Evolutionary conservation across 2,888 invertebrate species (phyloP).

Genomic region (Argyra leucocephala): DNA sequence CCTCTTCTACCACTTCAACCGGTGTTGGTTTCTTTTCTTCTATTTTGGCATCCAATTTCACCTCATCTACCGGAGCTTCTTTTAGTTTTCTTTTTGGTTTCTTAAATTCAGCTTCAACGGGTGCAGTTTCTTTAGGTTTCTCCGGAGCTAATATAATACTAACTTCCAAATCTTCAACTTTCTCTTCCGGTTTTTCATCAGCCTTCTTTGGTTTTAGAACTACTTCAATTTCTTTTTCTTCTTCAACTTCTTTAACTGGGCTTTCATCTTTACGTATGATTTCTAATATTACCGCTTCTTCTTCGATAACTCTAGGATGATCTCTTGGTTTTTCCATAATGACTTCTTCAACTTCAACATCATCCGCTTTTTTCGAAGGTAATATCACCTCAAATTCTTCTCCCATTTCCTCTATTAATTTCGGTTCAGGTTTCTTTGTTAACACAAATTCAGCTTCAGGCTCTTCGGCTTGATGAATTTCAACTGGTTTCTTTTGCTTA

Average conservation of each 20-base stretch:
- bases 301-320: conserved; percentile 26
- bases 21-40: conserved; percentile 33
- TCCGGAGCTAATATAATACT: conserved; percentile 34
- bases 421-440: conserved; percentile 24
- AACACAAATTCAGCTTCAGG: conserved; percentile 22
- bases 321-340: conserved; percentile 24
- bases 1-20: conserved; percentile 33
- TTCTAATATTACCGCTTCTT: conserved; percentile 16
- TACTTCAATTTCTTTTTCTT: conserved; percentile 35
- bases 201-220: conserved; percentile 27
- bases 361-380: conserved; percentile 20
- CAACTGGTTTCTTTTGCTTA: conserved; percentile 24
- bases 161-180: conserved; percentile 47
- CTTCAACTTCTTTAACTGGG: conserved; percentile 26
- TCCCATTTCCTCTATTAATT: conserved; percentile 15
- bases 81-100: conserved; percentile 32
- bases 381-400: conserved; percentile 17
- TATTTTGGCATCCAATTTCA: conserved; percentile 17
- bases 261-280: conserved; percentile 26
- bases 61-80: conserved; percentile 25
- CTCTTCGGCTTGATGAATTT: conserved; percentile 24
- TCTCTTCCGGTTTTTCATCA: conserved; percentile 46
- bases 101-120: conserved; percentile 28
- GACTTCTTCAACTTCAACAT: conserved; percentile 29
- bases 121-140: conserved; percentile 35